phyloP scores from a whole-genome alignment of 2,888 invertebrate species.

The Parnassius mnemosyne region DNA sequence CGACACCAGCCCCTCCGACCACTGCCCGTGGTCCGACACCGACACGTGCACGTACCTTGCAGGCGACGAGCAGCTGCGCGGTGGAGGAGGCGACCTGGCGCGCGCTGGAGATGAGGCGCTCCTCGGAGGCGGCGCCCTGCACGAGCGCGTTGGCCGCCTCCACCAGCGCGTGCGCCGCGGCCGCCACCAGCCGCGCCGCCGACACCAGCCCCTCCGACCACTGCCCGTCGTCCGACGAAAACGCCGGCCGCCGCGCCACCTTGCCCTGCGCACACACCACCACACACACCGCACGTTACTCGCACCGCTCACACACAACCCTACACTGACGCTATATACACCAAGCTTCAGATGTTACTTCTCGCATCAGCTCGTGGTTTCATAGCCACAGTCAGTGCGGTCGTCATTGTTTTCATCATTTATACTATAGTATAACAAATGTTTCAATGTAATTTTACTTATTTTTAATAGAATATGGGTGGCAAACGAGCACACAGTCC shows the following conservation, averaged over 20 bases:
- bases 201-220: constrained; percentile 83
- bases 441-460: too few relatives aligned
- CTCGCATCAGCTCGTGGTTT: constrained; percentile 4
- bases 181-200: too few relatives aligned
- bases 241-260: constrained; percentile 89
- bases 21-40: constrained; percentile 90
- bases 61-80: too few relatives aligned
- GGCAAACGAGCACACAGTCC: too few relatives aligned
- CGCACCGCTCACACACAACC: not conserved
- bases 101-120: too few relatives aligned
- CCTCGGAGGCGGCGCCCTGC: too few relatives aligned
- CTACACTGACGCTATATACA: too few relatives aligned
- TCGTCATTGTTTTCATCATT: constrained; percentile 24
- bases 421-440: not conserved
- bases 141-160: too few relatives aligned
- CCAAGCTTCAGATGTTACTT: not conserved
- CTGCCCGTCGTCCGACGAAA: constrained; percentile 96
- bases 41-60: constrained; percentile 57
- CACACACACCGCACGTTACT: not conserved
- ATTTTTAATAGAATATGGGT: too few relatives aligned
- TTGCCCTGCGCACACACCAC: constrained; percentile 82
- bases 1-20: constrained; percentile 98
- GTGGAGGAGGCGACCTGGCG: too few relatives aligned
- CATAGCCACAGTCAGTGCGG: constrained; percentile 17
- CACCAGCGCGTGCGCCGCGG: too few relatives aligned